These are phyloP conservation scores for Clarias macrocephalus DNA, from an alignment of 2,113 vertebrate species.

Conservation along the genomic window DNA sequence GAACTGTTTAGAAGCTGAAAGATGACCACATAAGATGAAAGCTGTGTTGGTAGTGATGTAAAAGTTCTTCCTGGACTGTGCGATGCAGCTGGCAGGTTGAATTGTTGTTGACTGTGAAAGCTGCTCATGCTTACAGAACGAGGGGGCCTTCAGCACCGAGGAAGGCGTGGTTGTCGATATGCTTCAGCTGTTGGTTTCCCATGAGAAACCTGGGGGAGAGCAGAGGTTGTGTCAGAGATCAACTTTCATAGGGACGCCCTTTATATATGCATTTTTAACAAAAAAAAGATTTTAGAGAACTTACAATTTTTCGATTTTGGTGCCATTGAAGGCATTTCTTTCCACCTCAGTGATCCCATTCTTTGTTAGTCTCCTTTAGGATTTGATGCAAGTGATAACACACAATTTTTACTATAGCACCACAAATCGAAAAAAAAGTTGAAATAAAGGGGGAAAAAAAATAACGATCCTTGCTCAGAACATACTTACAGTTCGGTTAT, in stretches of 20 bases:
- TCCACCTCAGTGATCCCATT: conserved; percentile 90
- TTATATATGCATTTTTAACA: conserved; percentile 15
- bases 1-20: background rate
- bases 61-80: conserved; percentile 31
- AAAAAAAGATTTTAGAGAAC: conserved; percentile 40
- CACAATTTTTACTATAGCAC: background rate
- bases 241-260: conserved; percentile 7
- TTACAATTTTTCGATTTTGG: conserved; percentile 87
- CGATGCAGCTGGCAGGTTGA: conserved; percentile 52
- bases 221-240: conserved; percentile 15
- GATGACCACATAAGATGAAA: background rate
- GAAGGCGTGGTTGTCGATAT: conserved; percentile 84
- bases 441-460: background rate
- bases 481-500: conserved; percentile 69
- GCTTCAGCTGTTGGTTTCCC: conserved; percentile 84
- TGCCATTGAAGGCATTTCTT: conserved; percentile 90
- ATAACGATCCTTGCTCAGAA: background rate
- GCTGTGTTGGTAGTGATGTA: conserved; percentile 8
- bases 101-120: conserved; percentile 46
- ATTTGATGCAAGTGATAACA: conserved; percentile 14
- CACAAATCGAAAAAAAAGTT: background rate
- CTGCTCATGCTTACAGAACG: conserved; percentile 84
- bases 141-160: conserved; percentile 83
- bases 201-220: conserved; percentile 77
- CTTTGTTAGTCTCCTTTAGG: conserved; percentile 86